Evolutionary conservation across 92 coral and sea anemone species (phyloP), one percentile per base, ranked within the genome.

Genomic region (Heteractis magnifica): DNA sequence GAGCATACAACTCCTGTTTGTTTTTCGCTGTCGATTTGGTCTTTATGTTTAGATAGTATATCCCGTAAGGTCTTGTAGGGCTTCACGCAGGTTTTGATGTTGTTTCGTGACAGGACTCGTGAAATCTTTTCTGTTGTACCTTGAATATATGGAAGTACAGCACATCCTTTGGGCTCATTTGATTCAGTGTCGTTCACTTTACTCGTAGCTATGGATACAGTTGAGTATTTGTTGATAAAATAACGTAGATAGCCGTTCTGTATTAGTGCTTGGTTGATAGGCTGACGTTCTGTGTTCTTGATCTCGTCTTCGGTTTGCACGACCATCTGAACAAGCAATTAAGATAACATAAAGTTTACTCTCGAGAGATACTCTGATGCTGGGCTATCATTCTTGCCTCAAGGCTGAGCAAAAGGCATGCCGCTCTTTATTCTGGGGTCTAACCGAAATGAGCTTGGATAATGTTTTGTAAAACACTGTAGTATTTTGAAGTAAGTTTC

Each of bases 1-100:
- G 74, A 70, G 20, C 23, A 70, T 70, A 70, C 23, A 8, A 70
- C 74, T 8, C 74, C 74, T 7, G 19, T 18, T n/a, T 70, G 74
- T 44, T 70, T 70, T 58, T 70, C 65, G 23, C 23, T 70, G 20
- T 7, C 10, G 8, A 70, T 44, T 6, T 70, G 65, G 20, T 70
- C 74, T 70, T 70, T 70, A 16, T 20, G 74, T 70, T 44, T 70
- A n/a, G 74, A 70, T 70, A 70, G 74, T 7, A 70, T 6, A 8
- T 70, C 8, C 74, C 74, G 9, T 44, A 70, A 18, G 23, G 74
- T 70, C 19, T 44, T 70, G 16, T 70, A 20, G 6, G 74, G 9
- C 23, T 18, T 70, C 10, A 70, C 23, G 74, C 74, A 70, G 23
- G 23, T 16, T 44, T 70, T 70, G 74, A 70, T 70, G 74, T 70